Percentiles rank a stretch among this genome's conserved stretches.
Conservation (phyloP, 2,888 invertebrate species). For the Cremastinae sp. region DNA sequence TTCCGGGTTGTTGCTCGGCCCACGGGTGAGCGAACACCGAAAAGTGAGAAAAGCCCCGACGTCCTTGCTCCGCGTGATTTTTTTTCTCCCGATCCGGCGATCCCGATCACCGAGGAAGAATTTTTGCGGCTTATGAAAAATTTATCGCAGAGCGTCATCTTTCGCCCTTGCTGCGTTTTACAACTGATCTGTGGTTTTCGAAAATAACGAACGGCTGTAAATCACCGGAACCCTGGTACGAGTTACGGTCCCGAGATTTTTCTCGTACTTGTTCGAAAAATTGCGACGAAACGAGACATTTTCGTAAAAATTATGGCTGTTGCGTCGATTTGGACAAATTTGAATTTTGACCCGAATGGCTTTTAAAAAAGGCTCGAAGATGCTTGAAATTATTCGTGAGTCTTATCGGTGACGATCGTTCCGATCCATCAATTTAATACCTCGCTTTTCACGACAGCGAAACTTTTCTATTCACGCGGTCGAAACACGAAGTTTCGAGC, state of each 20-base stretch:
- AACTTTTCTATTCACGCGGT: no score
- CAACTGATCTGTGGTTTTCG: slow-evolving; percentile 18
- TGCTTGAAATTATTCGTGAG: no score
- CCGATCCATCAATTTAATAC: no score
- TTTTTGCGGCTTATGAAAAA: slow-evolving; percentile 47
- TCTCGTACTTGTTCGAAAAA: slow-evolving; percentile 4
- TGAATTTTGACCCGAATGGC: no score
- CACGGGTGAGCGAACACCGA: slow-evolving; percentile 58
- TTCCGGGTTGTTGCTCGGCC: slow-evolving; percentile 35
- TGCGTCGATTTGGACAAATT: no score
- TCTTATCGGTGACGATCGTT: no score
- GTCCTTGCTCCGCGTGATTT: slow-evolving; percentile 19
- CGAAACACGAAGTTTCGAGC: no score
- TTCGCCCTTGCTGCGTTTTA: slow-evolving; percentile 33
- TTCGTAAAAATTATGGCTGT: no score
- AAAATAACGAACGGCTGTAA: slow-evolving; percentile 21
- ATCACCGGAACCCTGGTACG: slow-evolving; percentile 12
- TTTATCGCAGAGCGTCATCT: slow-evolving; percentile 38
- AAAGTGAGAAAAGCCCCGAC: slow-evolving; percentile 18
- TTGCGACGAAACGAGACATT: slow-evolving; percentile 14
- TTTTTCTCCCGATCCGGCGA: neutral
- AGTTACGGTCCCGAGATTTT: slow-evolving; percentile 19
- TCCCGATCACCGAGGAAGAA: neutral
- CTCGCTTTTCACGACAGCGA: no score
- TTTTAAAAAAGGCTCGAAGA: no score